Evolutionary conservation across 2,113 vertebrate genomes (phyloP).

Genomic region (Plestiodon gilberti): DNA sequence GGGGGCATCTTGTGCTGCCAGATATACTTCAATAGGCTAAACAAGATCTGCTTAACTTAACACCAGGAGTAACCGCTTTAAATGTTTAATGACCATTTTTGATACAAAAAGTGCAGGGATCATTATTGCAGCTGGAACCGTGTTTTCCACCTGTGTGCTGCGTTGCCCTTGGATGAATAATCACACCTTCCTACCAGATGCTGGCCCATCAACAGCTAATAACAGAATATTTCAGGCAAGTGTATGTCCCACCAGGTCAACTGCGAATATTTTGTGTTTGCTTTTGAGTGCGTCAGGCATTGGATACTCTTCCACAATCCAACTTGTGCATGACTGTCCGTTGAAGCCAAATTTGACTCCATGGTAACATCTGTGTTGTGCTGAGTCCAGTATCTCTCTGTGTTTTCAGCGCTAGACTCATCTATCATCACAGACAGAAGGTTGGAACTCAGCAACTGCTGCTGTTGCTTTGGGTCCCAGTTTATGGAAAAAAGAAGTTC

Average conservation of each 20-base stretch:
- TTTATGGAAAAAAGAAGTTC: conserved; percentile 34
- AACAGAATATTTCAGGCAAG: conserved; percentile 63
- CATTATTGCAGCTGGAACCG: conserved; percentile 43
- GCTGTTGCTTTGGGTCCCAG: conserved; percentile 51
- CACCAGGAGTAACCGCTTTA: background rate
- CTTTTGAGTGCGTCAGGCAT: conserved; percentile 64
- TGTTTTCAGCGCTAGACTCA: conserved; percentile 63
- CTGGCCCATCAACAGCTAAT: conserved; percentile 57
- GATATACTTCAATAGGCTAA: background rate
- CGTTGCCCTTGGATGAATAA: conserved; percentile 59
- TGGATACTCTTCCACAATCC: conserved; percentile 64
- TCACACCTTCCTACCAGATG: conserved; percentile 48
- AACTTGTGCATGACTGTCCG: conserved; percentile 67
- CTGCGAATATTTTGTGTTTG: conserved; percentile 70
- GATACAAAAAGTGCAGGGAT: conserved; percentile 34
- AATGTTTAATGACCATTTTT: background rate
- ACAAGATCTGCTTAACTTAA: background rate
- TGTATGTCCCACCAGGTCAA: conserved; percentile 63
- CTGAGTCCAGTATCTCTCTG: conserved; percentile 69
- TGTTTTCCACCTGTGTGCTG: conserved; percentile 19
- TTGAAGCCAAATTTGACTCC: conserved; percentile 71
- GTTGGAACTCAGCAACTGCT: conserved; percentile 68
- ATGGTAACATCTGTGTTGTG: conserved; percentile 74
- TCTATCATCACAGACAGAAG: conserved; percentile 75
- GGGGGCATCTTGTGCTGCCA: background rate